Evolutionary conservation across 2,113 vertebrate species (phyloP).

Genomic region (Gadus macrocephalus): DNA sequence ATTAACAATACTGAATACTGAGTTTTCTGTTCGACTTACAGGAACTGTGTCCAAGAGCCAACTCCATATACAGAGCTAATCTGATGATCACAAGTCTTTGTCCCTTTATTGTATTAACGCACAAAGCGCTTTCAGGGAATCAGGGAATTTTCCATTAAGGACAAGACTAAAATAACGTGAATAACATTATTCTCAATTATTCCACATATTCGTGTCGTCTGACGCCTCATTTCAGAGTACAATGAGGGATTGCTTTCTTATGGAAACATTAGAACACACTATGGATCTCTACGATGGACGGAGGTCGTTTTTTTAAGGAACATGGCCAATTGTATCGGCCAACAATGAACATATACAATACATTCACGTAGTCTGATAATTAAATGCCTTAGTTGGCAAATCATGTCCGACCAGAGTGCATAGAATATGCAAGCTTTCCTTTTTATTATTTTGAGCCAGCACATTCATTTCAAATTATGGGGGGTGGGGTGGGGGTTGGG

Average conservation of each 20-base stretch:
- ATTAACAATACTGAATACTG: no score
- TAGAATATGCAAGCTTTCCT: slow-evolving; percentile 24
- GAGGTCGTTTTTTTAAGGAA: slow-evolving; percentile 29
- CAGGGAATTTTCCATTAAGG: background rate
- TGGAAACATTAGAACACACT: background rate
- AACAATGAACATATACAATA: slow-evolving; percentile 21
- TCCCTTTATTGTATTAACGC: background rate
- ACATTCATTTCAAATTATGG: slow-evolving; percentile 2
- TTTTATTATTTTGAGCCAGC: slow-evolving; percentile 11
- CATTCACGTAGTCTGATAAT: slow-evolving; percentile 38
- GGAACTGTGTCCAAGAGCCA: background rate
- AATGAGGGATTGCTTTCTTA: background rate
- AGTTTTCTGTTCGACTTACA: background rate
- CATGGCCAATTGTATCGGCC: slow-evolving; percentile 17
- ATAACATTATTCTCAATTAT: slow-evolving; percentile 9
- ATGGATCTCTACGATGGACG: background rate
- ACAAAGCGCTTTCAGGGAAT: background rate
- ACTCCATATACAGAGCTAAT: background rate
- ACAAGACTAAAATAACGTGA: slow-evolving; percentile 4
- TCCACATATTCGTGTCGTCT: slow-evolving; percentile 9
- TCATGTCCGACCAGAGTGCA: slow-evolving; percentile 10
- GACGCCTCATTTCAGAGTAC: background rate
- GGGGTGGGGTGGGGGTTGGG: background rate
- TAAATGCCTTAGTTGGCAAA: slow-evolving; percentile 30
- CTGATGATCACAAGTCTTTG: background rate